phyloP scores from a whole-genome alignment of 2,797 vertebrate genomes.

The Tauraco hartlaubi region DNA sequence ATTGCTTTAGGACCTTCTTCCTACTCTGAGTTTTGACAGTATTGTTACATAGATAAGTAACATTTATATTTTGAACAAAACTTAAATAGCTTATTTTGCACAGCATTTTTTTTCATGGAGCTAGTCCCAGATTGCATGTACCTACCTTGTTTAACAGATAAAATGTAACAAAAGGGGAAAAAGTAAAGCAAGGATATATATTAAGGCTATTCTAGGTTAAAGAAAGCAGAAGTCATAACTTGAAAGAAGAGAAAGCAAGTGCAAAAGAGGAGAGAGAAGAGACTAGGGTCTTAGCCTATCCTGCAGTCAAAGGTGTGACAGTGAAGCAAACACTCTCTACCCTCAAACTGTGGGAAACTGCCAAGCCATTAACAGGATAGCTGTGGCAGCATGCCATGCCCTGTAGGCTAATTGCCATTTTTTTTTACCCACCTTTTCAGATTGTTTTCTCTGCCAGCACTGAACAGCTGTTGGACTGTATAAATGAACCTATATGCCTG shows the following conservation, averaged over 20 bases:
- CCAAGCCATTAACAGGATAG: neutral
- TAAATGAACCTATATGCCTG: neutral
- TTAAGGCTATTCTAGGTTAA: neutral
- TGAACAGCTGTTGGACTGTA: neutral
- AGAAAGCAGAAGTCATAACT: neutral
- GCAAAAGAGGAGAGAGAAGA: neutral
- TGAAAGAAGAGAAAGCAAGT: neutral
- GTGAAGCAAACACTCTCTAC: neutral
- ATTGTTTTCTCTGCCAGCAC: neutral
- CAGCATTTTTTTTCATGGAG: neutral
- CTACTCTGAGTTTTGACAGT: neutral
- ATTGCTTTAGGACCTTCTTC: neutral
- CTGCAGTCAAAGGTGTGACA: neutral
- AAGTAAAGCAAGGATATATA: neutral
- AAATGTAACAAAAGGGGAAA: neutral
- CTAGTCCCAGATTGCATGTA: neutral
- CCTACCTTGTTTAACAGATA: neutral
- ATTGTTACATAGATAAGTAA: neutral
- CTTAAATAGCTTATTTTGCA: neutral
- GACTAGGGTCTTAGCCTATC: neutral
- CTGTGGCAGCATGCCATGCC: neutral
- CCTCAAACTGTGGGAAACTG: neutral
- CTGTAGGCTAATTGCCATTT: neutral
- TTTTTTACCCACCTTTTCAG: neutral
- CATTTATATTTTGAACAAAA: neutral